A percentile compares a stretch with the other conserved stretches of the same genome.
Conservation (phyloP, 2,113 vertebrate genomes). For the Phocoena sinus region DNA sequence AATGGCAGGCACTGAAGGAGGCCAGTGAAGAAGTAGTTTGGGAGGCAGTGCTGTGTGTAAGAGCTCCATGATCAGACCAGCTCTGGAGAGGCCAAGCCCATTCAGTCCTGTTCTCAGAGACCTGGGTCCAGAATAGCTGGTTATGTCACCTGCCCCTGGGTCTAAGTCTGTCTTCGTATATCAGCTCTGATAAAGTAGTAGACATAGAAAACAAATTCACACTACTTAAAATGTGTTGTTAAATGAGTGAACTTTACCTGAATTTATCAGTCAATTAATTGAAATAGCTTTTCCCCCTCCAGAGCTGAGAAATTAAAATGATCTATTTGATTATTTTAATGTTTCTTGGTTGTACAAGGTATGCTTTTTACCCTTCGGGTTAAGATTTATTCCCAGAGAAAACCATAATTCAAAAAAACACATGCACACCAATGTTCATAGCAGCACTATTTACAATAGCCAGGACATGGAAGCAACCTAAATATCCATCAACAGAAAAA, state of each 20-base stretch:
- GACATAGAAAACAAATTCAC: neutral
- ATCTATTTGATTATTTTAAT: neutral
- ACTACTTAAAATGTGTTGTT: neutral
- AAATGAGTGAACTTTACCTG: neutral
- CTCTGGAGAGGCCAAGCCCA: neutral
- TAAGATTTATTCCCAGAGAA: neutral
- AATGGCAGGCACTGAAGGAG: neutral
- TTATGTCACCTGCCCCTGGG: neutral
- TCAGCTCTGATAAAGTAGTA: neutral
- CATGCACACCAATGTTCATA: too few species aligned
- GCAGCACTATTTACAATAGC: too few species aligned
- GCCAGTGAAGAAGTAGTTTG: neutral
- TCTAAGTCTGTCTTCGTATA: neutral
- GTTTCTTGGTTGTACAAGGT: neutral
- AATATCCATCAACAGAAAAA: too few species aligned
- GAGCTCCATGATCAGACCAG: neutral
- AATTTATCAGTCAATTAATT: neutral
- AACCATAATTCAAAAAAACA: too few species aligned
- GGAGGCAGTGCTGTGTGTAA: neutral
- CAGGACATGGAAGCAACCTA: too few species aligned
- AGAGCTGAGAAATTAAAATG: neutral
- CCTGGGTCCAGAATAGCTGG: neutral
- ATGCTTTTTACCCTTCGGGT: neutral
- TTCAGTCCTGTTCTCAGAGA: neutral
- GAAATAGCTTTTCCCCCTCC: neutral